Percentiles rank a stretch among this genome's conserved stretches.
These are phyloP conservation scores for Allygus modestus DNA, from an alignment of 2,888 invertebrate genomes.

Conservation along the genomic window DNA sequence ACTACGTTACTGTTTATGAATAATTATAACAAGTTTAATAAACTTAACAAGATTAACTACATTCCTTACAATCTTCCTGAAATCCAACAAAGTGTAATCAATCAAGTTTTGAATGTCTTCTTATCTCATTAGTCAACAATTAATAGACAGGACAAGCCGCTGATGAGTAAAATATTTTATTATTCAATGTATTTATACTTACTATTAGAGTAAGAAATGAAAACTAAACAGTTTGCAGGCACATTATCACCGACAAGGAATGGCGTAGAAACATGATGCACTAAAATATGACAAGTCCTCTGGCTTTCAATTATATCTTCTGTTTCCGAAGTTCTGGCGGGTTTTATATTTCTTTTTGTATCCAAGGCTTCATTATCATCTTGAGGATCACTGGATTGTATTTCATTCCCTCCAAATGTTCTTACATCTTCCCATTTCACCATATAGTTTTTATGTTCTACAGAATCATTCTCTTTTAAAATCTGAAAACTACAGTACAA, in stretches of 20 bases:
- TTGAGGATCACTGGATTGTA: not conserved
- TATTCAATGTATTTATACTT: too few relatives aligned
- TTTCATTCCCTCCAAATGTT: not conserved
- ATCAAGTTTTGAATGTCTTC: too few relatives aligned
- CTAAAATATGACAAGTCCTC: not conserved
- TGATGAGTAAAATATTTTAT: too few relatives aligned
- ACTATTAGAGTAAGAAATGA: not conserved
- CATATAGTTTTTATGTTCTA: not conserved
- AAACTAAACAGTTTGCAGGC: not conserved
- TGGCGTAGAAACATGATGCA: conserved; percentile 5
- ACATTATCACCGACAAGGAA: not conserved
- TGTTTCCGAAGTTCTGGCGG: not conserved
- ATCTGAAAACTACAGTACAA: not conserved
- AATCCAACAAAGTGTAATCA: too few relatives aligned
- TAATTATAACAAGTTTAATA: too few relatives aligned
- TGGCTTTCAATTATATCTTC: not conserved
- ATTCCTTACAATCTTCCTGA: too few relatives aligned
- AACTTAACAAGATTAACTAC: too few relatives aligned
- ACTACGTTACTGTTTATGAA: too few relatives aligned
- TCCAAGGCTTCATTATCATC: not conserved
- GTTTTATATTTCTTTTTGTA: not conserved
- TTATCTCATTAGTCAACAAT: too few relatives aligned
- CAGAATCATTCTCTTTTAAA: not conserved
- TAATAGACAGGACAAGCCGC: too few relatives aligned
- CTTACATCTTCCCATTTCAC: conserved; percentile 11